Conservation (phyloP, 2,888 invertebrate species). For the Scaptomyza reducta region DNA sequence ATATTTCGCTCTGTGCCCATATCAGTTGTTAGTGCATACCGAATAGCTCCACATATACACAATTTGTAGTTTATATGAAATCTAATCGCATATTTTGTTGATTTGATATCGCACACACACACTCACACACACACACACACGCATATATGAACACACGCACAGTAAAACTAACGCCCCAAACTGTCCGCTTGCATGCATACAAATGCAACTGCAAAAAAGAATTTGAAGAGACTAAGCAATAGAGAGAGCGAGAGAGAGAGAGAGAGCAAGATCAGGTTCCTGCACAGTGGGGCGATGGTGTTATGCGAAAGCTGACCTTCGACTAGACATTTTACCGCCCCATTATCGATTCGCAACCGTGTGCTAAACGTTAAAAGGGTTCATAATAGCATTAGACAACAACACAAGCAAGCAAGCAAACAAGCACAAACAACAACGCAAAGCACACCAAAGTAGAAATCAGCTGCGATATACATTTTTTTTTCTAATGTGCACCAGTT, state of each 20-base stretch:
- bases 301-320: conserved; percentile 37
- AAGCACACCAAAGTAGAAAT: conserved; percentile 6
- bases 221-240: neutral
- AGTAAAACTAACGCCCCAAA: conserved; percentile 39
- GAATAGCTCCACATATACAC: neutral
- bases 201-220: conserved; percentile 27
- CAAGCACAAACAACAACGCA: conserved; percentile 5
- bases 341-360: conserved; percentile 50
- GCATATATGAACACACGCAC: neutral
- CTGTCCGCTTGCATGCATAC: conserved; percentile 43
- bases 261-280: conserved; percentile 24
- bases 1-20: conserved; percentile 14
- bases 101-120: conserved; percentile 58
- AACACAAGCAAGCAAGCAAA: conserved; percentile 9
- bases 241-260: conserved; percentile 6
- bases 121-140: conserved; percentile 16
- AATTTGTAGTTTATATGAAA: conserved; percentile 50
- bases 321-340: conserved; percentile 13
- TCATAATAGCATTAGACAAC: conserved; percentile 51
- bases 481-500: conserved; percentile 28
- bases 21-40: conserved; percentile 30
- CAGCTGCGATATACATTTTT: conserved; percentile 20
- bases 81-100: conserved; percentile 61
- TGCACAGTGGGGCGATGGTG: conserved; percentile 40
- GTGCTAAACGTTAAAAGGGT: conserved; percentile 54